Percentiles rank a stretch among this genome's conserved stretches.
Conservation (phyloP, 2,888 invertebrate genomes). For the Parthenolecanium corni region DNA sequence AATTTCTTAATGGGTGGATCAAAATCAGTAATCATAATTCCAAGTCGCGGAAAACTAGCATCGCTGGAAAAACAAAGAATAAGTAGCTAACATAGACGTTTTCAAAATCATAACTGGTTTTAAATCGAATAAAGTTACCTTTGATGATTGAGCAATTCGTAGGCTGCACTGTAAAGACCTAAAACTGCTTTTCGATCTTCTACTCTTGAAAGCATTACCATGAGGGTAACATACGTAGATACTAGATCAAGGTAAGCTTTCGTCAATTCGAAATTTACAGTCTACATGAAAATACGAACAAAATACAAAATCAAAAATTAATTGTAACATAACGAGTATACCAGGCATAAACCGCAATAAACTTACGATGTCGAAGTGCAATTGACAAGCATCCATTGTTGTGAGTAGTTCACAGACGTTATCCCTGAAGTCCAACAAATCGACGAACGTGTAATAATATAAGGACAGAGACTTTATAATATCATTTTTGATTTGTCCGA, state of each 20-base stretch:
- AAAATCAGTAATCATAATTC: slow-evolving; percentile 96
- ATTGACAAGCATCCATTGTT: slow-evolving; percentile 91
- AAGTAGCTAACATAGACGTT: neutral
- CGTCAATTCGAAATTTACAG: slow-evolving; percentile 89
- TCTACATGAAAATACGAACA: slow-evolving; percentile 39
- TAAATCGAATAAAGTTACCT: too few species aligned
- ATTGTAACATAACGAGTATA: neutral
- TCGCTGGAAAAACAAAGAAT: slow-evolving; percentile 46
- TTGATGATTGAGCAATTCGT: slow-evolving; percentile 86
- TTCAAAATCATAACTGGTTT: neutral
- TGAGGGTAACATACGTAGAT: slow-evolving; percentile 82
- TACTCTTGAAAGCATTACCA: slow-evolving; percentile 94
- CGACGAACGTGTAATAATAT: slow-evolving; percentile 98
- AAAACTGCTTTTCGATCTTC: slow-evolving; percentile 96
- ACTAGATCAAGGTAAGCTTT: slow-evolving; percentile 92
- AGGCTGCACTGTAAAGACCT: slow-evolving; percentile 93
- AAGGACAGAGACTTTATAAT: slow-evolving; percentile 91
- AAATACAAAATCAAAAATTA: neutral
- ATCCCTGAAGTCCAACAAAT: slow-evolving; percentile 93
- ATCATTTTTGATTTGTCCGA: slow-evolving; percentile 77
- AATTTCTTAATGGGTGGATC: slow-evolving; percentile 90
- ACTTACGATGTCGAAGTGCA: slow-evolving; percentile 76
- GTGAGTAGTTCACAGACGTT: slow-evolving; percentile 83
- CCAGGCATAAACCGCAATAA: neutral
- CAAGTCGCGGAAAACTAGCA: slow-evolving; percentile 84